Conservation (phyloP, 2,113 vertebrate species). For the Aythya baeri region DNA sequence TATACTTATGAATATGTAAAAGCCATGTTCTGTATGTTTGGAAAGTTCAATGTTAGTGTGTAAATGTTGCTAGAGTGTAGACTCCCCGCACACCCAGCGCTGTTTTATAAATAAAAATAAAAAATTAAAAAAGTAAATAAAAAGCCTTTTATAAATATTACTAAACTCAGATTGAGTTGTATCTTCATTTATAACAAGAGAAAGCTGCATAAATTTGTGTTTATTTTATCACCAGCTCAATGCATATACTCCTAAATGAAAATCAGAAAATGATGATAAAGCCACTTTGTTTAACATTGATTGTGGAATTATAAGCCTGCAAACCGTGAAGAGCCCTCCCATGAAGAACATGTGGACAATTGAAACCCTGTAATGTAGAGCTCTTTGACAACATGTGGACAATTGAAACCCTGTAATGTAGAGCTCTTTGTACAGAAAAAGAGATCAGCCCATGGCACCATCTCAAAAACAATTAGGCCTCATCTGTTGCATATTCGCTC, state of each 20-base stretch:
- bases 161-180: too few relatives aligned
- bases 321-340: background rate
- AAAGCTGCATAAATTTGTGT: background rate
- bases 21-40: too few relatives aligned
- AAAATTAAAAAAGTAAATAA: too few relatives aligned
- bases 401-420: background rate
- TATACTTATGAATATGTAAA: too few relatives aligned
- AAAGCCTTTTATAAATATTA: too few relatives aligned
- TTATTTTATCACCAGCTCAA: background rate
- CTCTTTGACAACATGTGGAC: rapidly evolving
- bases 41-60: too few relatives aligned
- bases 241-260: background rate
- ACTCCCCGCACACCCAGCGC: too few relatives aligned
- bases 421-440: background rate
- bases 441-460: background rate
- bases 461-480: background rate
- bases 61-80: too few relatives aligned
- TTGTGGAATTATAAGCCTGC: background rate
- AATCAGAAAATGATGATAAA: background rate
- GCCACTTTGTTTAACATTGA: background rate
- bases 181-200: background rate
- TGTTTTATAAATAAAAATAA: too few relatives aligned
- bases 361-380: background rate
- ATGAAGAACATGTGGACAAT: rapidly evolving
- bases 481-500: background rate